phyloP scores from a whole-genome alignment of 2,797 vertebrate species.

The Poeciliopsis infans region DNA sequence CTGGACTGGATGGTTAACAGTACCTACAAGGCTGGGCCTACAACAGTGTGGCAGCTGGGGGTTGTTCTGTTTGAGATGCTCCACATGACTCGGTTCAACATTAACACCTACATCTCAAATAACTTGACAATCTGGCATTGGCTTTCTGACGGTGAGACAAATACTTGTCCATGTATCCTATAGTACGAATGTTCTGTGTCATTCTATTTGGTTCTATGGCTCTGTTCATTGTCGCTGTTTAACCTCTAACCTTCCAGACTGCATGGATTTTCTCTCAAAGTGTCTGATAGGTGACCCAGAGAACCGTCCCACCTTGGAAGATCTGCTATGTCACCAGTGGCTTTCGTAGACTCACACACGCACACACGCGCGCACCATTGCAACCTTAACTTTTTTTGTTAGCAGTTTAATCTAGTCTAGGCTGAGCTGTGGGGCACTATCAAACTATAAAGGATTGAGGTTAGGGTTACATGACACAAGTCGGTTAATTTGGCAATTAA shows the following conservation, averaged over 20 bases:
- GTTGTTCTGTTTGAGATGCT: constrained; percentile 21
- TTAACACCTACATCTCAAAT: neutral
- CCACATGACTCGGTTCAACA: constrained; percentile 2
- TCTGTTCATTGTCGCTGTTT: neutral
- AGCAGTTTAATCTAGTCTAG: neutral
- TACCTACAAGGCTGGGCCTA: constrained; percentile 3
- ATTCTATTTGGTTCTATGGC: neutral
- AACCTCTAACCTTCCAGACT: neutral
- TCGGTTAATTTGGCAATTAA: neutral
- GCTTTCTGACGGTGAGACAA: neutral
- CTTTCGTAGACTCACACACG: neutral
- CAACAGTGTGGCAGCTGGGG: constrained; percentile 35
- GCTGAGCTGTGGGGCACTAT: neutral
- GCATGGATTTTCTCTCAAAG: neutral
- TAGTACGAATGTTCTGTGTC: neutral
- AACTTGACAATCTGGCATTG: neutral
- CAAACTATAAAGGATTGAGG: neutral
- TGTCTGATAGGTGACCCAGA: neutral
- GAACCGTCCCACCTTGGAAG: neutral
- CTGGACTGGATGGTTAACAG: neutral
- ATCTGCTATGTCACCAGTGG: neutral
- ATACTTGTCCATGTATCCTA: neutral
- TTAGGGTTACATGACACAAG: neutral
- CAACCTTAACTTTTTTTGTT: neutral
- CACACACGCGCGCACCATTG: neutral